Evolutionary conservation across 2,113 vertebrate species (phyloP).

Genomic region (Ptilorrhoa leucosticta): DNA sequence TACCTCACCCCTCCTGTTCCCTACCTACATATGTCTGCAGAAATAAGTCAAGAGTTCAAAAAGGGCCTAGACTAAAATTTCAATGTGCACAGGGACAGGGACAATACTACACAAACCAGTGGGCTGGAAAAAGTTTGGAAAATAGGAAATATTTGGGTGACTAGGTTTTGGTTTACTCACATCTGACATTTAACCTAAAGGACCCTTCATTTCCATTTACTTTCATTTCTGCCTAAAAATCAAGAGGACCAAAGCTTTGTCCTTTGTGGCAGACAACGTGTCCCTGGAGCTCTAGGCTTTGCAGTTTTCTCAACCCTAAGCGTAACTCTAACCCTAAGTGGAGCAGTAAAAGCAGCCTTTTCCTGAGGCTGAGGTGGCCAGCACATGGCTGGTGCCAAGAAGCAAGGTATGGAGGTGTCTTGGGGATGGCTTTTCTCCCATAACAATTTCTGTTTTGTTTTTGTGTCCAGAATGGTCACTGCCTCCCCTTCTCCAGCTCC

Average conservation of each 20-base stretch:
- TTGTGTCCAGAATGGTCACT: not conserved
- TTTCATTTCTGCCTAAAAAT: not conserved
- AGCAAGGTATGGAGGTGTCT: not conserved
- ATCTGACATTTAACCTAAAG: not conserved
- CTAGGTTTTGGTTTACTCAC: not conserved
- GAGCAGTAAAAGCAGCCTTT: not conserved
- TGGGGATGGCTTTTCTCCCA: not conserved
- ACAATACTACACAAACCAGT: not conserved
- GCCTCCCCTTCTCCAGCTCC: not conserved
- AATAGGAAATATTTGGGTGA: not conserved
- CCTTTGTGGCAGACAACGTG: not conserved
- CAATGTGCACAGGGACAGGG: rapidly evolving
- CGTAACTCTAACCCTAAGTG: rapidly evolving
- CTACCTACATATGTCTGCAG: not conserved
- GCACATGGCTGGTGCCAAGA: not conserved
- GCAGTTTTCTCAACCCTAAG: not conserved
- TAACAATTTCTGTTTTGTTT: not conserved
- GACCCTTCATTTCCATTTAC: not conserved
- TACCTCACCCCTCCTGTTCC: not conserved
- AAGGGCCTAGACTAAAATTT: not conserved
- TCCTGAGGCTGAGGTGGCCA: not conserved
- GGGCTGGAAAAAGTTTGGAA: not conserved
- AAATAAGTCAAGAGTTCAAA: not conserved
- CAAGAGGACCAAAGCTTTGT: not conserved
- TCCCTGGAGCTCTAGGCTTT: not conserved